Evolutionary conservation across 2,797 vertebrate genomes (phyloP), one percentile per base, ranked within the genome.

Genomic region (Darevskia mixta): DNA sequence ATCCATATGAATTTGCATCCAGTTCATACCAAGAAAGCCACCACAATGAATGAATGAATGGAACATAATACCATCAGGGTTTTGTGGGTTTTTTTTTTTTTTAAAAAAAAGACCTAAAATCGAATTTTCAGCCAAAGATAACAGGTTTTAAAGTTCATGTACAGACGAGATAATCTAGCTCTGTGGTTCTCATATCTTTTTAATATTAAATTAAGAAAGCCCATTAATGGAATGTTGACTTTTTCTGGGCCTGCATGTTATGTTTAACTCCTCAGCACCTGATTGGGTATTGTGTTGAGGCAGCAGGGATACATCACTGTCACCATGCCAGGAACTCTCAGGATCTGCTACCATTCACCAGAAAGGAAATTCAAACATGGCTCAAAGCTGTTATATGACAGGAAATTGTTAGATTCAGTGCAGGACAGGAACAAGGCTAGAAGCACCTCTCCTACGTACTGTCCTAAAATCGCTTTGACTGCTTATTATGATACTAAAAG

Each of bases 1-100:
- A 92, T 92, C 95, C 91, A 93, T 90, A 90, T 93, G 92, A 87
- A 85, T 83, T 82, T 90, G 71, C 86, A 87, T 41, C 76, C 91
- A 94, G 85, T 86, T 92, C 91, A 83, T 91, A 93, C 88, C 88
- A 92, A 94, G 93, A 90, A 84, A 91, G 91, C 86, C 92, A 87
- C 89, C 85, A 2, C 85, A 86, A 90, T 5, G 1, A 86, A 73
- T 5, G 1, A 86, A 73, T 9, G 11, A 92, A 69, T 43, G 66
- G 86, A 88, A 91, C 83, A 89, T 13, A 66, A 94, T 32, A 25
- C 85, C 32, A 3, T 35, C 78, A 1, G 0, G 0, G 49, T 15
- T 55, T 15, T 55, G 13, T 55, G 49, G n/a, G n/a, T n/a, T n/a
- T 49, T 45, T 45, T 10, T 45, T 0, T 35, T 78, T 35, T 49